phyloP scores from a whole-genome alignment of 2,797 vertebrate genomes.

The Gymnopithys bicolor region DNA sequence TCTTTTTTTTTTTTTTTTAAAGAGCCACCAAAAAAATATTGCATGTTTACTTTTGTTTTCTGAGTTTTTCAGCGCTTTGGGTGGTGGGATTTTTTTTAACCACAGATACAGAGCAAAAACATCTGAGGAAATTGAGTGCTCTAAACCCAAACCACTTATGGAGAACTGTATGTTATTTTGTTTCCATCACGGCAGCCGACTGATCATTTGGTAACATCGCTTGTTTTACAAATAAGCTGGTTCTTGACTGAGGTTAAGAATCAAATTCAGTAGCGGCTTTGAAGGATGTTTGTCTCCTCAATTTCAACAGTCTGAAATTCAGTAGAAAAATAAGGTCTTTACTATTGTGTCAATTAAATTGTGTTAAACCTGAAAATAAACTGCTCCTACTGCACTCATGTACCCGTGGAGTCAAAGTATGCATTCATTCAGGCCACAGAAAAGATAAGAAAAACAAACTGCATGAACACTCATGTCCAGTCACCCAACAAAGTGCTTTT shows the following conservation, averaged over 20 bases:
- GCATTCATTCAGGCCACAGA: not conserved
- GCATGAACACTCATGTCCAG: not conserved
- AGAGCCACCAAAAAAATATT: not conserved
- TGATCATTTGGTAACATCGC: not conserved
- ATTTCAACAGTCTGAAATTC: not conserved
- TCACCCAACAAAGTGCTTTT: not conserved
- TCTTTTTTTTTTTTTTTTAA: not conserved
- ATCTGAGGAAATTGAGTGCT: not conserved
- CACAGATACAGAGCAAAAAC: not conserved
- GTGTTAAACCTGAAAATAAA: not conserved
- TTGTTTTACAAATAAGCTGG: not conserved
- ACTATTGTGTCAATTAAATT: not conserved
- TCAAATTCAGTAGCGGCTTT: not conserved
- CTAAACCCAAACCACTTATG: not conserved
- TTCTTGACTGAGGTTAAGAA: not conserved
- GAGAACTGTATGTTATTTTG: not conserved
- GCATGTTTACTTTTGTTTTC: not conserved
- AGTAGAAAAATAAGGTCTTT: not conserved
- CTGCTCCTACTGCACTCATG: not conserved
- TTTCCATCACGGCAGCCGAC: not conserved
- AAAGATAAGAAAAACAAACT: not conserved
- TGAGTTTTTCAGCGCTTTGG: fast-evolving
- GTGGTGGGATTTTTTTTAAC: not conserved
- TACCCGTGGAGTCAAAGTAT: not conserved
- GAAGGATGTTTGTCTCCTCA: not conserved